Evolutionary conservation across 2,113 vertebrate genomes (phyloP).

Genomic region (Nothobranchius furzeri): DNA sequence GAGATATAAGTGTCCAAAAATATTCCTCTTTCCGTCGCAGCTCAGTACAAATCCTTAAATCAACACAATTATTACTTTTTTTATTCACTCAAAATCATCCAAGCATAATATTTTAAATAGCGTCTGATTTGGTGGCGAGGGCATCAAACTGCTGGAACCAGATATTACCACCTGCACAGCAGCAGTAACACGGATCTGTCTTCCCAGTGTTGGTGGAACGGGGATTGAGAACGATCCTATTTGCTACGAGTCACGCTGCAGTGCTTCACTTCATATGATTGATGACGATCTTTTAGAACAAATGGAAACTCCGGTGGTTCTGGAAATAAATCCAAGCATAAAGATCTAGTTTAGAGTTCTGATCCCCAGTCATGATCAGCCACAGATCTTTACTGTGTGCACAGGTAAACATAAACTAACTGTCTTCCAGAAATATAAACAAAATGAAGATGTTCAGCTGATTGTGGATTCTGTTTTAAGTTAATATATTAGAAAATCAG

Average conservation of each 20-base stretch:
- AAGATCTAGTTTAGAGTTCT: not conserved
- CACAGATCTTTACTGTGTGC: no score
- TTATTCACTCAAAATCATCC: not conserved
- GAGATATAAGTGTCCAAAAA: constrained; percentile 6
- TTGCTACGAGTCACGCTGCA: constrained; percentile 48
- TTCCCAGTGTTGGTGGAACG: constrained; percentile 51
- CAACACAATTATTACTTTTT: no score
- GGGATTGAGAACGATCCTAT: constrained; percentile 54
- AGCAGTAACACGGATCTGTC: constrained; percentile 51
- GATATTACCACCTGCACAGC: constrained; percentile 52
- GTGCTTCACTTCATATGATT: constrained; percentile 5
- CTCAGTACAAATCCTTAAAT: not conserved
- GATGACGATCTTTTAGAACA: not conserved
- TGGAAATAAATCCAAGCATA: not conserved
- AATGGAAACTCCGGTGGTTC: not conserved
- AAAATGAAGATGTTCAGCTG: no score
- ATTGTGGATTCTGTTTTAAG: no score
- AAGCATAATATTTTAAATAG: not conserved
- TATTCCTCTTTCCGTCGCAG: constrained; percentile 15
- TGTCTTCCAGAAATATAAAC: no score
- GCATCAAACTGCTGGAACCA: constrained; percentile 21
- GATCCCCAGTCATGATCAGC: no score
- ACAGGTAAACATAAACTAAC: no score
- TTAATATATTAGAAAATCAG: no score
- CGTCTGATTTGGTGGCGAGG: constrained; percentile 8